Percentiles rank a stretch among this genome's conserved stretches.
These are phyloP conservation scores for Ceriagrion tenellum DNA, from an alignment of 2,888 invertebrate genomes.

Conservation along the genomic window DNA sequence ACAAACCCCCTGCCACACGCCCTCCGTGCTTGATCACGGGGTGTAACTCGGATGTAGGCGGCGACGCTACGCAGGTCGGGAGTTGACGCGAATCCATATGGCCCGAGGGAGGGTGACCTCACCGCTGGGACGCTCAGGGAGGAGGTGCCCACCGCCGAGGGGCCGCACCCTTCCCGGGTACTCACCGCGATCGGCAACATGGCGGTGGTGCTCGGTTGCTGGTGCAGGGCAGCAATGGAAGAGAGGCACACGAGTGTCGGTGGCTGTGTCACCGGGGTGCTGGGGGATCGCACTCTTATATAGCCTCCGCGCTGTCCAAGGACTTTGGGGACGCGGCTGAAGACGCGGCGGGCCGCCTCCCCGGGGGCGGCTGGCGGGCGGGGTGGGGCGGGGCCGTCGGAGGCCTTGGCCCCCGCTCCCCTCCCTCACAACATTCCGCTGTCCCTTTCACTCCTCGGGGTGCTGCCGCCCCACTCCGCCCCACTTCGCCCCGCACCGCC, in stretches of 20 bases:
- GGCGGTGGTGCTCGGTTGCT: not conserved
- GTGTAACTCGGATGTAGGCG: too few relatives aligned
- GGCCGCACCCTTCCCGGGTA: not conserved
- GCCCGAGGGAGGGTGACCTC: too few relatives aligned
- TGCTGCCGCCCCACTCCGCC: too few relatives aligned
- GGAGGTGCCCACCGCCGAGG: not conserved
- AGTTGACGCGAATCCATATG: too few relatives aligned
- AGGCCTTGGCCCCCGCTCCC: too few relatives aligned
- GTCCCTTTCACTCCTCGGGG: too few relatives aligned
- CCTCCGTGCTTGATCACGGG: too few relatives aligned
- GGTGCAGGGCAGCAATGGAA: slow-evolving; percentile 1
- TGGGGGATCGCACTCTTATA: not conserved
- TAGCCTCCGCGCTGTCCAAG: not conserved
- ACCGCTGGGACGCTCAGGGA: too few relatives aligned
- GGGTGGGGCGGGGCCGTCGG: not conserved
- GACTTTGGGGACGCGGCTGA: not conserved
- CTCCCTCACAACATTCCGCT: too few relatives aligned
- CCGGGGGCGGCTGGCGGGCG: not conserved
- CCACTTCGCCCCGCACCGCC: too few relatives aligned
- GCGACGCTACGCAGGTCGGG: too few relatives aligned
- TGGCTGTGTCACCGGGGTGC: not conserved
- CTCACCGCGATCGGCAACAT: not conserved
- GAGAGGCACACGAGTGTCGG: not conserved
- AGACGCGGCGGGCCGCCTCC: not conserved
- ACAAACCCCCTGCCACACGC: too few relatives aligned